Evolutionary conservation across 2,888 invertebrate species (phyloP), one percentile per base, ranked within the genome.

Genomic region (Dorcus hopei): DNA sequence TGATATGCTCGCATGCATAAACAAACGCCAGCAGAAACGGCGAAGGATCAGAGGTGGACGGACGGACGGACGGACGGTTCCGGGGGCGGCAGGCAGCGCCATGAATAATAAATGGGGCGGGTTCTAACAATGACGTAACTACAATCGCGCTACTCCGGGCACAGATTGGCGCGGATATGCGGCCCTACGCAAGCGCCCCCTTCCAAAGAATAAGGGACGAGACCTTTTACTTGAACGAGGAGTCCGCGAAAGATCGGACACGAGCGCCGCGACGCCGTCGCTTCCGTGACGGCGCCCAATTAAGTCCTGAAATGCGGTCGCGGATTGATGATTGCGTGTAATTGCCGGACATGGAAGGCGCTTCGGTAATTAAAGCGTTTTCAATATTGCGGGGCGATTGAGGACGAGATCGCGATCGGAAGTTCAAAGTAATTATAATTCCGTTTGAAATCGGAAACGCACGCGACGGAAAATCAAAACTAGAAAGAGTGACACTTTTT

Each of bases 41-140:
- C 14, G 47, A 19, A n/a, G 47, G 9, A 14, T 16, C 47, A 16
- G 47, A 47, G 39, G 51, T 40, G 51, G 51, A 45, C n/a, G 26
- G 38, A 45, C 42, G 16, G 45, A 23, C 19, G 45, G 45, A 23
- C 14, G 14, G 9, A 19, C 45, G 45, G 9, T 23, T 16, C 16
- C 14, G 9, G 45, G 9, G 9, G 16, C 45, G 51, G 54, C 54
- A 52, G 55, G 52, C 62, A 54, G 49, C 63, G 57, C 62, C 66
- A 70, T 70, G 70, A 70, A 70, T 70, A 70, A 70, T 70, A 70
- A 65, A 70, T 70, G 65, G 70, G 70, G 68, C 68, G 68, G 68
- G 68, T 67, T 70, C 68, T 69, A 76, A 78, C 78, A 78, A 78
- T 78, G 78, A 77, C 77, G 77, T 74, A 77, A 77, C 77, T 76